These are phyloP conservation scores for Achatina immaculata DNA, from an alignment of 1,140 invertebrate genomes.

Conservation along the genomic window DNA sequence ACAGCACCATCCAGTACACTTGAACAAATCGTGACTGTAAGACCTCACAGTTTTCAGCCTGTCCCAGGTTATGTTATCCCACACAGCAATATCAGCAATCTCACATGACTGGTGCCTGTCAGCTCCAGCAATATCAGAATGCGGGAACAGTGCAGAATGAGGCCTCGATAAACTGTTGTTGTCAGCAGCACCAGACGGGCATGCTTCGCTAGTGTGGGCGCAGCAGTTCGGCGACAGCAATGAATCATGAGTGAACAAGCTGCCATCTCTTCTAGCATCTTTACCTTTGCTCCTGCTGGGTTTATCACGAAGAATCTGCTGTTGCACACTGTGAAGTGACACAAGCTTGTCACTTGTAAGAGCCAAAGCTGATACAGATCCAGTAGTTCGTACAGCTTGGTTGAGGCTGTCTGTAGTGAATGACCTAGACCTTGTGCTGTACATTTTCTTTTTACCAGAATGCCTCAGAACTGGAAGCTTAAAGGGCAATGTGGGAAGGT, in stretches of 20 bases:
- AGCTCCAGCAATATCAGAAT: neutral
- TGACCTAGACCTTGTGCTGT: neutral
- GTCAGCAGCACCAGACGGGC: neutral
- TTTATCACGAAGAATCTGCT: neutral
- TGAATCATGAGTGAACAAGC: neutral
- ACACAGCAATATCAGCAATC: constrained; percentile 21
- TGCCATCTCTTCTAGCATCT: neutral
- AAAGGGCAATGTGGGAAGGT: neutral
- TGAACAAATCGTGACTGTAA: neutral
- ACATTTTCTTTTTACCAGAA: neutral
- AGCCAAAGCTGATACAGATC: neutral
- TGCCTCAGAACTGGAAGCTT: neutral
- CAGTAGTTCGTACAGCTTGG: neutral
- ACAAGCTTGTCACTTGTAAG: constrained; percentile 10
- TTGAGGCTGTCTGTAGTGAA: neutral
- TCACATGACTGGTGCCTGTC: neutral
- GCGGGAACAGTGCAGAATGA: neutral
- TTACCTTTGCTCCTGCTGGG: neutral
- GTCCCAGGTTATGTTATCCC: neutral
- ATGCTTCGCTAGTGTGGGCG: neutral
- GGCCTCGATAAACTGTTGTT: neutral
- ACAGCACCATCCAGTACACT: neutral
- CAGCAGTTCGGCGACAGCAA: neutral
- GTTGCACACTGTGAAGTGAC: neutral
- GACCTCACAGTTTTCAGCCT: constrained; percentile 9